Conservation (phyloP, 2,113 vertebrate species). For the Antechinus flavipes region DNA sequence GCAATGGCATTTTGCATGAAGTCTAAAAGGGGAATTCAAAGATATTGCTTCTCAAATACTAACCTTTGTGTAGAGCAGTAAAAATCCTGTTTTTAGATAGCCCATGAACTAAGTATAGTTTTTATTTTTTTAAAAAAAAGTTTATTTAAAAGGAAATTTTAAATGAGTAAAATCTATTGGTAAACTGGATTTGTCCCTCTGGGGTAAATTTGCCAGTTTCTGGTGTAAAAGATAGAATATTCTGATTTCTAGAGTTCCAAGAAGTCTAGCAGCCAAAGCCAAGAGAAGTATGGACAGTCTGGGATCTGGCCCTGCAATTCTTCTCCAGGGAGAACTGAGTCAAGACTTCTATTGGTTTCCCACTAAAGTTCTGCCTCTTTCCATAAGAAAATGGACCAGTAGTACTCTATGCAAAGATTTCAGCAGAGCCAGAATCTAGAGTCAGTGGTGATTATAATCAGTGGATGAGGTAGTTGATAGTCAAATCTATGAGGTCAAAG, state of each 20-base stretch:
- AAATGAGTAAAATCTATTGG: neutral
- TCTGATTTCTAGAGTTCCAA: neutral
- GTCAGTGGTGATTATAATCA: neutral
- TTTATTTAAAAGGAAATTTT: neutral
- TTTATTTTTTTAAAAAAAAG: neutral
- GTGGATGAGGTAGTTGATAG: neutral
- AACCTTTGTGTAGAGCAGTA: neutral
- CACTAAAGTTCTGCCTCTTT: neutral
- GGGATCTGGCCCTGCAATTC: neutral
- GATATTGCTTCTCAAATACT: neutral
- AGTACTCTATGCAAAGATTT: neutral
- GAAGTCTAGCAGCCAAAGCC: neutral
- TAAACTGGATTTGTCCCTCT: neutral
- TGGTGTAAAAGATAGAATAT: neutral
- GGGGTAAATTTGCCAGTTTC: neutral
- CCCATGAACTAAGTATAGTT: neutral
- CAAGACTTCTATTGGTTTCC: neutral
- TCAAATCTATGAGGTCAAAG: too few relatives aligned
- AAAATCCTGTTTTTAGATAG: neutral
- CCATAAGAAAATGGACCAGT: neutral
- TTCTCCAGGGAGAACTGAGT: neutral
- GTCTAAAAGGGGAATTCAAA: neutral
- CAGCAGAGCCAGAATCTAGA: neutral
- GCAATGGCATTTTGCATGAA: neutral
- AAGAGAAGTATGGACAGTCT: neutral